These are phyloP conservation scores for Xenentodon cancila DNA, from an alignment of 2,797 vertebrate genomes.

Conservation along the genomic window DNA sequence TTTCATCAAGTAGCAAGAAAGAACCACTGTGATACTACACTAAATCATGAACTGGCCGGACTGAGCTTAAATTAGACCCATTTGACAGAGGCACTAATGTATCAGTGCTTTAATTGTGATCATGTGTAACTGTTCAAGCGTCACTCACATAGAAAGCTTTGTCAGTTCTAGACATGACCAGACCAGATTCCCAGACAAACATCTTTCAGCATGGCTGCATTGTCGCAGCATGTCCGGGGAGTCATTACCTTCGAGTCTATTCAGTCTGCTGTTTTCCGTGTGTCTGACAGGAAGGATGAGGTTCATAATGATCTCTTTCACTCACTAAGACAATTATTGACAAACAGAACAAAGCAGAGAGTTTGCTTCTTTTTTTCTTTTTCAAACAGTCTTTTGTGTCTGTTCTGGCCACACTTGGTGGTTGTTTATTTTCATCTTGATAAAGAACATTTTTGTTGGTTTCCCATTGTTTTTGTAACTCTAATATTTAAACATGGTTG, in stretches of 20 bases:
- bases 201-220: background rate
- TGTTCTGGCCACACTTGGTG: background rate
- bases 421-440: background rate
- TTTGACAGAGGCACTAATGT: too few species aligned
- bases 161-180: conserved; percentile 6
- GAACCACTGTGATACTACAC: background rate
- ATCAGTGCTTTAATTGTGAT: background rate
- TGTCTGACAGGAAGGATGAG: conserved; percentile 25
- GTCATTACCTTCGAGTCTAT: conserved; percentile 14
- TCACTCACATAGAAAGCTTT: too few species aligned
- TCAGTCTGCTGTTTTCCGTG: conserved; percentile 18
- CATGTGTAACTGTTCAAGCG: background rate
- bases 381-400: background rate
- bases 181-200: conserved; percentile 11
- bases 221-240: conserved; percentile 4
- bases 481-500: background rate
- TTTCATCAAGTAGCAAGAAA: background rate
- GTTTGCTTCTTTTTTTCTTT: background rate
- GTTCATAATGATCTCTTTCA: conserved; percentile 5
- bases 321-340: background rate
- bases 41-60: background rate
- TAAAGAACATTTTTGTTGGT: background rate
- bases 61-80: too few species aligned
- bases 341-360: conserved; percentile 8
- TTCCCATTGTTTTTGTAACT: background rate